phyloP scores from a whole-genome alignment of 2,888 invertebrate genomes.

The Patella caerulea region DNA sequence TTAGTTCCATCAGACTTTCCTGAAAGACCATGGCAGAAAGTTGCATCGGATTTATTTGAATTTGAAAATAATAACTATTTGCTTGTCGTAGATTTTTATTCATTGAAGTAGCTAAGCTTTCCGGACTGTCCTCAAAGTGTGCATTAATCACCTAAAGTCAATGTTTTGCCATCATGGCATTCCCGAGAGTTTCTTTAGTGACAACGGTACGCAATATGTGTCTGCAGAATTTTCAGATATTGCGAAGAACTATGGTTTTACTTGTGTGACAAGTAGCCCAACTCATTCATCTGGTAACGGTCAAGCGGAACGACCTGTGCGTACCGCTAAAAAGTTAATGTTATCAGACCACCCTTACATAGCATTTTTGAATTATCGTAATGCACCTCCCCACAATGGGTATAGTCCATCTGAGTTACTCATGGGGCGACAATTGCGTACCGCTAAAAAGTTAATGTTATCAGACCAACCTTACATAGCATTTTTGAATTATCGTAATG shows the following conservation, averaged over 20 bases:
- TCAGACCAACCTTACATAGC: neutral
- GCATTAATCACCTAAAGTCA: slow-evolving; percentile 14
- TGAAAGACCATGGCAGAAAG: slow-evolving; percentile 19
- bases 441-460: neutral
- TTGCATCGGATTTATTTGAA: slow-evolving; percentile 18
- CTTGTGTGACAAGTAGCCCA: neutral
- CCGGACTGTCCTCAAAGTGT: slow-evolving; percentile 7
- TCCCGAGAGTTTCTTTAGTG: slow-evolving; percentile 10
- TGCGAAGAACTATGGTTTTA: neutral
- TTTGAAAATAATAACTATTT: slow-evolving; percentile 19
- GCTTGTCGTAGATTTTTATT: slow-evolving; percentile 16
- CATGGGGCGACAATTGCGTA: neutral
- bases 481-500: neutral
- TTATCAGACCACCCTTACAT: neutral
- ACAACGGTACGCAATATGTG: neutral
- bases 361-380: neutral
- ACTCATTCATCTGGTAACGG: neutral
- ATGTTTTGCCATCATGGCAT: slow-evolving; percentile 19
- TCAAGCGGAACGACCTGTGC: neutral
- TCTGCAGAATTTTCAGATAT: neutral
- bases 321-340: neutral
- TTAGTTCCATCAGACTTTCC: slow-evolving; percentile 17
- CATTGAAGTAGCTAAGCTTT: slow-evolving; percentile 17
- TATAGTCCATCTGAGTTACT: neutral
- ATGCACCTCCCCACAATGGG: neutral